phyloP scores from a whole-genome alignment of 2,888 invertebrate species.

The Elgonia sp. region DNA sequence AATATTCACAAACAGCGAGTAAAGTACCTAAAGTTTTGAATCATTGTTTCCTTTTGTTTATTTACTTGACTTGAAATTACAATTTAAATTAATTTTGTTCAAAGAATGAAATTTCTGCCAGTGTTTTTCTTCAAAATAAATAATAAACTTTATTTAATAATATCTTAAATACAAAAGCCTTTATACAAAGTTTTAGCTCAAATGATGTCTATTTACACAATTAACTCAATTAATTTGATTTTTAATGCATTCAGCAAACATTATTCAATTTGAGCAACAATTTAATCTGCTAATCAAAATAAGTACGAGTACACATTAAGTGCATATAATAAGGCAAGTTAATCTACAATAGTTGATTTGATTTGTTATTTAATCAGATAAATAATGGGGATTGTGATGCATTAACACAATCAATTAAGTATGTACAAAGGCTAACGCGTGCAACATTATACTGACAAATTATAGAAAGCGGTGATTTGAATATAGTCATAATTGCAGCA shows the following conservation, averaged over 20 bases:
- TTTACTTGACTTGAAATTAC: too few relatives aligned
- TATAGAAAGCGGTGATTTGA: constrained; percentile 44
- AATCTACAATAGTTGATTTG: constrained; percentile 46
- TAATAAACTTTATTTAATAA: too few relatives aligned
- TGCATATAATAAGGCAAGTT: constrained; percentile 18
- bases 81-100: too few relatives aligned
- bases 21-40: too few relatives aligned
- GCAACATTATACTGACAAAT: constrained; percentile 29
- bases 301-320: neutral
- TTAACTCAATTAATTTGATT: too few relatives aligned
- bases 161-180: too few relatives aligned
- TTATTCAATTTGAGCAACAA: neutral
- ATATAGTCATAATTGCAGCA: constrained; percentile 40
- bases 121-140: too few relatives aligned
- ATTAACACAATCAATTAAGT: constrained; percentile 66
- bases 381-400: constrained; percentile 54
- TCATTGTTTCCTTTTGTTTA: too few relatives aligned
- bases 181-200: too few relatives aligned
- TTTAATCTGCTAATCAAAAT: constrained; percentile 4
- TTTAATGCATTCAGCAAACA: neutral
- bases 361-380: constrained; percentile 56
- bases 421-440: constrained; percentile 49
- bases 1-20: too few relatives aligned
- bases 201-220: too few relatives aligned
- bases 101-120: too few relatives aligned